A percentile compares a stretch with the other conserved stretches of the same genome.
These are phyloP conservation scores for Penelope pileata DNA, from an alignment of 2,113 vertebrate species.

Conservation along the genomic window DNA sequence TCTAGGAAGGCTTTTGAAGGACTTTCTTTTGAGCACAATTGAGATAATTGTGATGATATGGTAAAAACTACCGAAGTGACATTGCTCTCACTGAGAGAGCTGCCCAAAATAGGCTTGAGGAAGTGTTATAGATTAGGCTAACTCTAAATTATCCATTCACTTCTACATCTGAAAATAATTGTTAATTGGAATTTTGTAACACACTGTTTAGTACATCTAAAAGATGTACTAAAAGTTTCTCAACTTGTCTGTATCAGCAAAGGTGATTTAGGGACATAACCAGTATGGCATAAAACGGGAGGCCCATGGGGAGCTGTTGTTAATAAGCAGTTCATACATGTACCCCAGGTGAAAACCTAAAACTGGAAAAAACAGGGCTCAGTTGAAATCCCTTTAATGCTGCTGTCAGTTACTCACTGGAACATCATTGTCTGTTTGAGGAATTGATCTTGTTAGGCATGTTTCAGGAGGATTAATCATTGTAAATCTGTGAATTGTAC, in stretches of 20 bases:
- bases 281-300: neutral
- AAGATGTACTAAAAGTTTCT: neutral
- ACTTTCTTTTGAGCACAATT: neutral
- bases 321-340: rapidly evolving
- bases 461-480: neutral
- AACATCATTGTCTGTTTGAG: neutral
- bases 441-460: neutral
- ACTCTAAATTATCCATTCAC: neutral
- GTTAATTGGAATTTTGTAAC: neutral
- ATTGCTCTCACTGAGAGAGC: neutral
- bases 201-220: neutral
- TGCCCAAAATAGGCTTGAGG: neutral
- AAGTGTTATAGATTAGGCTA: neutral
- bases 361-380: neutral
- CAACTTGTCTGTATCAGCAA: neutral
- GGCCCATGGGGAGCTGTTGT: neutral
- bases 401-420: neutral
- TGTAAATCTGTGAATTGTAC: neutral
- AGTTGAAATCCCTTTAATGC: neutral
- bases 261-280: neutral
- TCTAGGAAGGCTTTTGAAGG: neutral
- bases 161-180: neutral
- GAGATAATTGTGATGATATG: neutral
- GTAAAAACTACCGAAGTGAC: neutral
- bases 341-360: neutral